These are phyloP conservation scores for Aphyosemion australe DNA, from an alignment of 2,113 vertebrate genomes.

Conservation along the genomic window DNA sequence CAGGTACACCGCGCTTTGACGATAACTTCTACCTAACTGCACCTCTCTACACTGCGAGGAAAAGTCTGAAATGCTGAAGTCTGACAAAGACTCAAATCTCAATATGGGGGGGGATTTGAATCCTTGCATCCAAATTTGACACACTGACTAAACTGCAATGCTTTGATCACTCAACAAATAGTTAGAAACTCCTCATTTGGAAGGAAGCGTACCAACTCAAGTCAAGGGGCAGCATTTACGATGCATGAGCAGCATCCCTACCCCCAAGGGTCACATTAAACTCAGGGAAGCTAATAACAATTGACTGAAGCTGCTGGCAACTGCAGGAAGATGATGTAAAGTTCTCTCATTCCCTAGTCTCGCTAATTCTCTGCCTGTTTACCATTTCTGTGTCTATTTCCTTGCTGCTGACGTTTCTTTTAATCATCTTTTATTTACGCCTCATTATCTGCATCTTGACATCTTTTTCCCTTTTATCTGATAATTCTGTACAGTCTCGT, in stretches of 20 bases:
- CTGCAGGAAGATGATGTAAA: conserved; percentile 51
- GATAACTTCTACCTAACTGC: conserved; percentile 30
- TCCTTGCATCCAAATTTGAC: background rate
- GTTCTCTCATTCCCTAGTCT: conserved; percentile 30
- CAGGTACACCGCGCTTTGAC: conserved; percentile 16
- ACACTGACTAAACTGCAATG: background rate
- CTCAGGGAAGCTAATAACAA: conserved; percentile 69
- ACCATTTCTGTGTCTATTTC: background rate
- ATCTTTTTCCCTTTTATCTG: conserved; percentile 5
- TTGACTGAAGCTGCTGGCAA: conserved; percentile 63
- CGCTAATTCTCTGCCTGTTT: conserved; percentile 20
- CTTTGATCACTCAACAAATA: conserved; percentile 23
- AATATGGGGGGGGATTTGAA: too few relatives aligned
- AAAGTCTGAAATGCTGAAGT: background rate
- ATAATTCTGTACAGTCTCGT: background rate
- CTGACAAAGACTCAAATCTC: background rate
- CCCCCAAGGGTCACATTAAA: conserved; percentile 74
- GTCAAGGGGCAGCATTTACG: conserved; percentile 57
- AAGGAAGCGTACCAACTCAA: conserved; percentile 14
- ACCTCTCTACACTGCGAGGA: background rate
- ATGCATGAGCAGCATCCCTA: conserved; percentile 56
- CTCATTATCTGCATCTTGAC: conserved; percentile 12
- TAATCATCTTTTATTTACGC: conserved; percentile 4
- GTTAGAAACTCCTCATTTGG: conserved; percentile 2
- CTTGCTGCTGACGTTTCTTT: conserved; percentile 2